Evolutionary conservation across 2,888 invertebrate species (phyloP), one percentile per base, ranked within the genome.

Genomic region (Agrotis clavis): DNA sequence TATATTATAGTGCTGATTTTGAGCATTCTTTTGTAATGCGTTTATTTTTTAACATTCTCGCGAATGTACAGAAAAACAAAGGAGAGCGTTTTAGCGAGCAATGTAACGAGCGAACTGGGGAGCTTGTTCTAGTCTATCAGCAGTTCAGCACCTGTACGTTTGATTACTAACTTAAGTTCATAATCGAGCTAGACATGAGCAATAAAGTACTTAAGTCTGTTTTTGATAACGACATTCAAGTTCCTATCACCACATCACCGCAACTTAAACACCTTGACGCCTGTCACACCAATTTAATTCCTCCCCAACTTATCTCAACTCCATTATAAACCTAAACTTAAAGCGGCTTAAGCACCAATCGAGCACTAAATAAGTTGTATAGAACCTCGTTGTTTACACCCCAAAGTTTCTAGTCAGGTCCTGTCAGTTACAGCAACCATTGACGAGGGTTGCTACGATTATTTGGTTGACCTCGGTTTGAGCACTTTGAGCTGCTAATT

Each of bases 381-480:
- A 69, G 78, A 71, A 79, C 67, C 71, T 71, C 77, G 41, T 82
- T 76, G 74, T 79, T 79, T 79, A 78, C 77, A 74, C 82, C 78
- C 79, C 72, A 81, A 81, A 85, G 82, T 83, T 84, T 82, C 73
- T 74, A 85, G 82, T 82, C 76, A 71, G 74, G 77, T 81, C 83
- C 92, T 92, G 94, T 93, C 94, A 92, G 81, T 81, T 86, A 69
- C 94, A 94, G 88, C 65, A 76, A 63, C 83, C 56, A 91, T 91
- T 94, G 94, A 95, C 94, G 91, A 94, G 94, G 94, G 94, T 94
- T 90, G 88, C 87, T 81, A 84, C 89, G 90, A 90, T 92, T 91
- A 93, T 91, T 91, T 90, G 90, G 89, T 90, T 92, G 92, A 93
- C 92, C 92, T 90, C 89, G 87, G 86, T 83, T 83, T 9, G 41